A percentile compares a stretch with the other conserved stretches of the same genome.
Conservation (phyloP, 92 coral and sea anemone species). For the Isaurus tuberculatus region DNA sequence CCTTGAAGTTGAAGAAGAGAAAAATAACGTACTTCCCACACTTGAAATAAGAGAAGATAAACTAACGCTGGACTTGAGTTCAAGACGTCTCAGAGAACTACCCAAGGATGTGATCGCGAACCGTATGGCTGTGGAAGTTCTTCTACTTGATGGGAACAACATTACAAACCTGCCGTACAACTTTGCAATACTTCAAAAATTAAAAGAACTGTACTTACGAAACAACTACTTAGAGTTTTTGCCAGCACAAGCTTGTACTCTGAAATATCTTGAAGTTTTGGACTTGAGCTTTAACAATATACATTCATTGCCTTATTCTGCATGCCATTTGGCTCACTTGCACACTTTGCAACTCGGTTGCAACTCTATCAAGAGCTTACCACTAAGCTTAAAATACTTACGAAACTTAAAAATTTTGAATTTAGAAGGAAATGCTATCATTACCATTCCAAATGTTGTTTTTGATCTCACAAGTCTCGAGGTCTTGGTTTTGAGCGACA, state of each 20-base stretch:
- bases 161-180: constrained; percentile 78
- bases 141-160: constrained; percentile 73
- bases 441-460: constrained; percentile 66
- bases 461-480: constrained; percentile 62
- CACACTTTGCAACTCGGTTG: constrained; percentile 67
- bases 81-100: constrained; percentile 62
- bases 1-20: constrained; percentile 63
- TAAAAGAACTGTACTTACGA: constrained; percentile 76
- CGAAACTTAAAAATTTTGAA: constrained; percentile 61
- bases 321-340: constrained; percentile 69
- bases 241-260: constrained; percentile 86
- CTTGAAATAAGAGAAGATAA: constrained; percentile 63
- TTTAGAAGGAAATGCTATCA: constrained; percentile 72
- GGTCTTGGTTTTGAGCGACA: constrained; percentile 82
- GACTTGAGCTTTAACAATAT: constrained; percentile 78
- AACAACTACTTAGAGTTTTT: constrained; percentile 79
- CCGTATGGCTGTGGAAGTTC: constrained; percentile 56
- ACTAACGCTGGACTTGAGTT: constrained; percentile 73
- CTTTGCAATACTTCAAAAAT: constrained; percentile 67
- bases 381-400: constrained; percentile 71
- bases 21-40: constrained; percentile 59
- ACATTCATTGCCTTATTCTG: constrained; percentile 71
- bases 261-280: constrained; percentile 72
- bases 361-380: constrained; percentile 66
- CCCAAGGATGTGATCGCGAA: constrained; percentile 66